These are phyloP conservation scores for Acanthurus tractus DNA, from an alignment of 2,797 vertebrate species.

Conservation along the genomic window DNA sequence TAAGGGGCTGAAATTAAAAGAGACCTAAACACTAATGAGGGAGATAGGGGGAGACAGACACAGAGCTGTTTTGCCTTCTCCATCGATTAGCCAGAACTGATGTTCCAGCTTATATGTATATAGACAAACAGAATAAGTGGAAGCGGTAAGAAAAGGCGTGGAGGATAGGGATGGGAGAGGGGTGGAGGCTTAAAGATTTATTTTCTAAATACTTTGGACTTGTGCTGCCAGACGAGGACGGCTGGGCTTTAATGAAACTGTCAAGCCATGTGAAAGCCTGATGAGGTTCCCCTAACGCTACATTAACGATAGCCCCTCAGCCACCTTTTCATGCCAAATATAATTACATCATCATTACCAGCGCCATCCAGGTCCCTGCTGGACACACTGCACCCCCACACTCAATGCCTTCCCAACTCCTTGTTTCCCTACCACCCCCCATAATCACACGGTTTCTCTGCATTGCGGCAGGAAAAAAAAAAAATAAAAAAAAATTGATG, in stretches of 20 bases:
- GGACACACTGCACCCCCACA: constrained; percentile 34
- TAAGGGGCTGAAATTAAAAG: constrained; percentile 79
- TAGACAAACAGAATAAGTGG: constrained; percentile 42
- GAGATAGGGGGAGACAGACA: constrained; percentile 64
- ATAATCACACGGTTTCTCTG: constrained; percentile 56
- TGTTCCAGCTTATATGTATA: constrained; percentile 44
- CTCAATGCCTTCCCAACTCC: constrained; percentile 10
- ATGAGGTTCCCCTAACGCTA: constrained; percentile 76
- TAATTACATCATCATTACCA: constrained; percentile 82
- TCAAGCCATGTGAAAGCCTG: constrained; percentile 77
- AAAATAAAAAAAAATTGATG: constrained; percentile 45
- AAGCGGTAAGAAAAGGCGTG: constrained; percentile 26
- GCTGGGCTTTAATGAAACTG: constrained; percentile 82
- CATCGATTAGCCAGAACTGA: constrained; percentile 65
- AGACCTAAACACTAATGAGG: constrained; percentile 74
- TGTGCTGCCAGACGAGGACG: constrained; percentile 65
- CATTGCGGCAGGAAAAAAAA: constrained; percentile 60
- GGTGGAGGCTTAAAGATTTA: constrained; percentile 68
- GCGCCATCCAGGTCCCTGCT: constrained; percentile 37
- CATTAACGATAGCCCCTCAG: constrained; percentile 69
- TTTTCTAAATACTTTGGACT: constrained; percentile 80
- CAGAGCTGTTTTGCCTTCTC: constrained; percentile 58
- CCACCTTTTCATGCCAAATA: constrained; percentile 77
- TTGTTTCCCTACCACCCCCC: not conserved
- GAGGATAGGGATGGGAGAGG: not conserved